Percentiles rank a stretch among this genome's conserved stretches.
Conservation (phyloP, 2,888 invertebrate genomes). For the Diaperis boleti region DNA sequence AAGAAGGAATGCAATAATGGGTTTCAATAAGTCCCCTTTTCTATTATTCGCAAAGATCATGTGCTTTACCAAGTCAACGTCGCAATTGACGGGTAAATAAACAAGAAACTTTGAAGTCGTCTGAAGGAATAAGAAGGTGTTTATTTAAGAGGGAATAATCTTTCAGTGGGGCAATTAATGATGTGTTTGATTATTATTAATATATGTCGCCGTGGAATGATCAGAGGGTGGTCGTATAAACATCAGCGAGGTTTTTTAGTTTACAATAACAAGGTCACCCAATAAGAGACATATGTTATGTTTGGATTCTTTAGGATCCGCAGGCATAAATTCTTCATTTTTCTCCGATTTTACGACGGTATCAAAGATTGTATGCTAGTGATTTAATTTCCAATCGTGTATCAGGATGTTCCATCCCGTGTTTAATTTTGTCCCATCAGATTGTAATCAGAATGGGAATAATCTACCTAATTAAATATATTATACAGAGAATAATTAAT, state of each 20-base stretch:
- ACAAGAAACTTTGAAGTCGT: background rate
- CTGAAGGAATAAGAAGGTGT: background rate
- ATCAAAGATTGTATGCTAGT: too few relatives aligned
- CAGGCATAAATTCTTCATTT: background rate
- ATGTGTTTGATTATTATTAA: background rate
- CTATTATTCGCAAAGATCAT: background rate
- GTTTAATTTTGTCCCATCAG: too few relatives aligned
- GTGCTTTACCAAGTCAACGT: background rate
- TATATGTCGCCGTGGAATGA: background rate
- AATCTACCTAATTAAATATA: too few relatives aligned
- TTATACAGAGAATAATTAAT: too few relatives aligned
- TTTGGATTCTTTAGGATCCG: background rate
- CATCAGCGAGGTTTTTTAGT: background rate
- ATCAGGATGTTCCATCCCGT: too few relatives aligned
- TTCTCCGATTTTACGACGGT: too few relatives aligned
- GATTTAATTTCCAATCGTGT: too few relatives aligned
- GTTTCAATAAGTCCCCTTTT: background rate
- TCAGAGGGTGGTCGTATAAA: background rate
- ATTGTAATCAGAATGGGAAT: too few relatives aligned
- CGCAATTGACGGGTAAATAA: background rate
- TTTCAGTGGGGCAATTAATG: background rate
- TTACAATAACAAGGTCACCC: background rate
- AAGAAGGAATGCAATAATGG: too few relatives aligned
- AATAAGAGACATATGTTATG: background rate
- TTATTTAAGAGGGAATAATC: background rate